Evolutionary conservation across 2,113 vertebrate species (phyloP), one percentile per base, ranked within the genome.

Genomic region (Verasper variegatus): DNA sequence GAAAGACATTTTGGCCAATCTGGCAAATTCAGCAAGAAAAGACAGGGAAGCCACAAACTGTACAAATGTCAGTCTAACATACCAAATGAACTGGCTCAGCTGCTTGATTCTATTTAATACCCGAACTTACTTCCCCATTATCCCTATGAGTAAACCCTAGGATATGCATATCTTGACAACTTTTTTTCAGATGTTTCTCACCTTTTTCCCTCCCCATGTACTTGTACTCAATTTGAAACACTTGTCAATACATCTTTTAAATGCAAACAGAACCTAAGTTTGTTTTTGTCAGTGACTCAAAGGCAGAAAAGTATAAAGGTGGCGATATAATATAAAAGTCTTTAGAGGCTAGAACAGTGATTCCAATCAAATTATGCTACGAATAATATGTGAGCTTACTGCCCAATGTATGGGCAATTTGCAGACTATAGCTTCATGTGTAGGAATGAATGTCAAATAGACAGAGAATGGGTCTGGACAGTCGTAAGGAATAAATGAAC

Each of bases 21-120:
- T 35, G 23, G 21, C 57, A 66, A 62, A 58, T 78, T 80, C 76
- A 81, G 54, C 59, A 78, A 61, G 71, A 83, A 85, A 31, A 74
- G 31, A 21, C 10, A 40, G 12, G 2, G 45, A 49, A 23, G 40
- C 23, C 52, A 70, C 26, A 71, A 57, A 76, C 21, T 42, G 14
- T 75, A 45, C 23, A 37, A 4, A 52, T 52, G 24, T 21, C 26
- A 65, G 68, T 14, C 26, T 6, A 57, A 55, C 42, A 45, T 40
- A 66, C 3, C 26, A 69, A 47, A 76, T 15, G 14, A 17, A 58
- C 47, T 47, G 13, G 49, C 27, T 24, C 40, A 35, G 12, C 40
- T 45, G 27, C 40, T 78, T 40, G 8, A 37, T 55, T 45, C 12
- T 18, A 3, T 40, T 31, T 31, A 31, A 31, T 31, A 31, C 31